A percentile compares a stretch with the other conserved stretches of the same genome.
phyloP scores from a whole-genome alignment of 2,797 vertebrate species.

The Sarcoramphus papa region DNA sequence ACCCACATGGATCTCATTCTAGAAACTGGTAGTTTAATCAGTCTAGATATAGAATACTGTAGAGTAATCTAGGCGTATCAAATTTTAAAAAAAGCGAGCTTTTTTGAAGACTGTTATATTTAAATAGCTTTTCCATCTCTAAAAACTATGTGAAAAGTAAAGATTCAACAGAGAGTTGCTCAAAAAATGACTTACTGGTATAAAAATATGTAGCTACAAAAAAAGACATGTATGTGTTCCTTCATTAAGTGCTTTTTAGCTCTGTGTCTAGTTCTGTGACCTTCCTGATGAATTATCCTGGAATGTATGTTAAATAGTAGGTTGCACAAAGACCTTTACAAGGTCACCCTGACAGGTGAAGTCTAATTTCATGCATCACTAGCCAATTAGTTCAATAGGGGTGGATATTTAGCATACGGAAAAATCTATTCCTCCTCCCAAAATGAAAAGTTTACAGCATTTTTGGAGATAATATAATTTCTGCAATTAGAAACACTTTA shows the following conservation, averaged over 20 bases:
- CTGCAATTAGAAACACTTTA: background rate
- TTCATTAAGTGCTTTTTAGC: background rate
- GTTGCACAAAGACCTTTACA: background rate
- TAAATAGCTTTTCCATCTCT: background rate
- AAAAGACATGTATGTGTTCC: background rate
- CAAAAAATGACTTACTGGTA: background rate
- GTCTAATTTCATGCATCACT: background rate
- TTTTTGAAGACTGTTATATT: background rate
- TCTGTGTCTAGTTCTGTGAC: background rate
- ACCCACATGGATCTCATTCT: background rate
- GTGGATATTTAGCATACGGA: background rate
- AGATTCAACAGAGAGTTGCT: background rate
- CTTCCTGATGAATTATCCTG: background rate
- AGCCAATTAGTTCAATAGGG: background rate
- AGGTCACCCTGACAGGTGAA: background rate
- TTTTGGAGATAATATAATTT: background rate
- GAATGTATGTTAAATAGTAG: background rate
- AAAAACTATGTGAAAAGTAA: background rate
- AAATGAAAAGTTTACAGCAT: background rate
- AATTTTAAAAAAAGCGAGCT: background rate
- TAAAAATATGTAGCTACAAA: background rate
- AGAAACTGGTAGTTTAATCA: background rate
- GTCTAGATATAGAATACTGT: background rate
- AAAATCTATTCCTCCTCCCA: background rate
- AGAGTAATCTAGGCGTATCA: background rate